Evolutionary conservation across 2,888 invertebrate species (phyloP), one percentile per base, ranked within the genome.

Genomic region (Liodrosophila aerea): DNA sequence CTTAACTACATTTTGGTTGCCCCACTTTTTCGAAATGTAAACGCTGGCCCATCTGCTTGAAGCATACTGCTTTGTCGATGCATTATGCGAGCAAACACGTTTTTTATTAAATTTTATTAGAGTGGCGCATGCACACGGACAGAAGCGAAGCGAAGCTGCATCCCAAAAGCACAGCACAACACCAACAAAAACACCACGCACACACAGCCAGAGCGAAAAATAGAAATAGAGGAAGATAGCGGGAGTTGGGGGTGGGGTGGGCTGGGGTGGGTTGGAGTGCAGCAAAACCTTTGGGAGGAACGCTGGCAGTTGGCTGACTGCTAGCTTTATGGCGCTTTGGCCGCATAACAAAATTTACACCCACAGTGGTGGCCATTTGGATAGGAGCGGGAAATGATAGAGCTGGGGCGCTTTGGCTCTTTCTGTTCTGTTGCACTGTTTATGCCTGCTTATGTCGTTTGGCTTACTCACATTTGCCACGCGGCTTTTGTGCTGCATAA

Each of bases 71-170:
- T 56, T 74, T 74, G 78, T 66, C 61, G 60, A 66, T 69, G 78
- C 83, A 74, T 85, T 72, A 85, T 74, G 76, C 64, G 72, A 61
- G 49, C 83, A 64, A 85, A 85, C 78, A 80, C 78, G 78, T 80
- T 80, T 80, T 80, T 80, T 80, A 80, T 80, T 85, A 85, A 80
- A 80, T 80, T 80, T 80, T 80, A 85, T 80, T 80, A 83, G 85
- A 78, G 85, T 76, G 64, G 70, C 44, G 76, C 85, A 85, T 82
- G 83, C 73, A 76, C 11, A 57, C 59, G 53, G 40, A 56, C 45
- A 39, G 47, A 39, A 40, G 39, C 33, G 37, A 4, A 29, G 56
- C 41, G 5, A 11, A 13, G 18, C 7, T 2, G 27, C 0, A 33
- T 59, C 60, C 68, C 67, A 29, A 50, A 69, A 70, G 71, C 58